Evolutionary conservation across 2,113 vertebrate species (phyloP), one percentile per base, ranked within the genome.

Genomic region (Mormoops blainvillei): DNA sequence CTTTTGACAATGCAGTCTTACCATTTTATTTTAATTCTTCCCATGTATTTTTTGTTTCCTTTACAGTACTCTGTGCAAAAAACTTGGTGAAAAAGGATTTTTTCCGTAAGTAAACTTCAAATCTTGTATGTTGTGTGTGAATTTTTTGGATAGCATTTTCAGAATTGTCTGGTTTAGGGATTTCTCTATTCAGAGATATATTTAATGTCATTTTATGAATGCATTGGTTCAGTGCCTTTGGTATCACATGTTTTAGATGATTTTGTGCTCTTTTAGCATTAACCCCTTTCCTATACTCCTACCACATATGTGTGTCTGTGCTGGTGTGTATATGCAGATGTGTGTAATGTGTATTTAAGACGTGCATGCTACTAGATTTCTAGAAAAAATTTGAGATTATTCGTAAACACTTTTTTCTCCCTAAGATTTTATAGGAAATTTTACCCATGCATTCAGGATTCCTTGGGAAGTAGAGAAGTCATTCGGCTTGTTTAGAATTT

Each of bases 21-120:
- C 43, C 48, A 94, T 96, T 97, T 97, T 93, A 1, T 89, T 97
- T 97, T 96, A 94, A 96, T 97, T 94, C 86, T 97, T 97, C 54
- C 94, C 91, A 83, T 97, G 67, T 96, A 67, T 89, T 97, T 98
- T 96, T 98, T 92, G 97, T 97, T 98, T 98, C 96, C 82, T 96
- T 99, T 99, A 31, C 99, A 99, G 99, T 99, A 98, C 98, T 99
- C 94, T 99, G 99, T 99, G 99, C 99, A 97, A 99, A 99, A 99
- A 99, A 99, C 98, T 98, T 99, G 98, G 99, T 99, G 98, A 99
- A 99, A 99, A 99, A 99, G 99, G 99, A 99, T 98, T 99, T 99
- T 98, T 99, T 99, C 98, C 99, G 99, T 99, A 98, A 99, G 99
- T 99, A 99, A 94, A 98, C 82, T 96, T 96, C 16, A 8, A 97